A percentile compares a stretch with the other conserved stretches of the same genome.
Evolutionary conservation across 2,888 invertebrate genomes (phyloP).

Genomic region (Chironomus riparius): DNA sequence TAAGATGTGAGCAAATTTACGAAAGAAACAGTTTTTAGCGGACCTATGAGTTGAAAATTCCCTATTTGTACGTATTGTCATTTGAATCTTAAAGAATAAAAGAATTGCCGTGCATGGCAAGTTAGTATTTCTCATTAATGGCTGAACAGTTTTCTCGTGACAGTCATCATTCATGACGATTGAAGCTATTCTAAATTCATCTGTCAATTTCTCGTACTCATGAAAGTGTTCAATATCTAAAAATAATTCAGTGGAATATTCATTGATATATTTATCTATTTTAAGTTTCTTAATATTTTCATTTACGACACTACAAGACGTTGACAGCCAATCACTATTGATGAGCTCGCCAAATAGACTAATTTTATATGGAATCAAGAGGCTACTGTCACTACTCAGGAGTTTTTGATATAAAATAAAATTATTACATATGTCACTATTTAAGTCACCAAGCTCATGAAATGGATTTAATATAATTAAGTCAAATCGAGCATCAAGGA

Average conservation of each 20-base stretch:
- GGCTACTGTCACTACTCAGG: constrained; percentile 41
- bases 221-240: constrained; percentile 42
- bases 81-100: background rate
- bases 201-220: background rate
- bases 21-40: background rate
- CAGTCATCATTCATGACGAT: background rate
- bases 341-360: constrained; percentile 50
- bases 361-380: constrained; percentile 47
- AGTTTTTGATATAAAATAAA: constrained; percentile 29
- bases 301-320: constrained; percentile 50
- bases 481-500: constrained; percentile 42
- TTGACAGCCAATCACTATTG: constrained; percentile 50
- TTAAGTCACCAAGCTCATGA: constrained; percentile 50
- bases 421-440: constrained; percentile 30
- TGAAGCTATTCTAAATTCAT: background rate
- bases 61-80: background rate
- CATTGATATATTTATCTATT: constrained; percentile 50
- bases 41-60: background rate
- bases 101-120: background rate
- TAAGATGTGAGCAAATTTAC: background rate
- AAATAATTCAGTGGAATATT: constrained; percentile 51
- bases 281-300: constrained; percentile 47
- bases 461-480: constrained; percentile 48
- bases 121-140: constrained; percentile 8
- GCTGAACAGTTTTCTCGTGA: background rate